Base-by-base conservation (phyloP, 2,797 vertebrate species). In the Sorex maritimensis region DNA sequence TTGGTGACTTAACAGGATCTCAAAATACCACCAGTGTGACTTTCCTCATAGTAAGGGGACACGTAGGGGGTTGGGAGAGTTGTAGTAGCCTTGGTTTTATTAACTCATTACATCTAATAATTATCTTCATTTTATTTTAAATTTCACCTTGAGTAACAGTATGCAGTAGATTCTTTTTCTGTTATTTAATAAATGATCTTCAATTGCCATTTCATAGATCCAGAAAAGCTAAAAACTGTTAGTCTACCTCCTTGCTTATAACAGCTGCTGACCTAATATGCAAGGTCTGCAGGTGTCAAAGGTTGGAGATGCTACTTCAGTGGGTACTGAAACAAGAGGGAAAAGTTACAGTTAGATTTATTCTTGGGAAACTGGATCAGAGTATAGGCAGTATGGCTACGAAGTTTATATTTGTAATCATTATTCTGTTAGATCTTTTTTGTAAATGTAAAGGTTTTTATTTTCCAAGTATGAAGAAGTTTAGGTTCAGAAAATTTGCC, bases 381-480 rank as follows among this genome's bases (percentile, higher is more conserved):
- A 77, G 34, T 58, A 41, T 9, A 30, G 12, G 12, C 11, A 46
- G 8, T 86, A 82, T 67, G 52, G 24, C 68, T 71, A 58, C 65
- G 78, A 74, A 91, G 34, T 30, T 24, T 88, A 4, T 6, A 34
- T 90, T 92, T 17, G 88, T 11, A 68, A 0, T 34, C 41, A 69
- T 15, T 74, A 0, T 65, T 52, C 85, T 63, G 19, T 73, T 14
- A 81, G 11, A 34, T 34, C 34, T 90, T 30, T 93, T 89, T 78
- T 46, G 46, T n/a, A 74, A 90, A 49, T 78, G 21, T 90, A 71
- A 68, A 30, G 41, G 79, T 63, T 55, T 79, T 34, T 93, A 1
- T 63, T 84, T 24, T 90, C 74, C n/a, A 84, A 84, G 24, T 92
- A 24, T 86, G 26, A 74, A 52, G 69, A 75, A 93, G 38, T 52